Evolutionary conservation across 2,797 vertebrate species (phyloP).

Genomic region (Propithecus deckenii): DNA sequence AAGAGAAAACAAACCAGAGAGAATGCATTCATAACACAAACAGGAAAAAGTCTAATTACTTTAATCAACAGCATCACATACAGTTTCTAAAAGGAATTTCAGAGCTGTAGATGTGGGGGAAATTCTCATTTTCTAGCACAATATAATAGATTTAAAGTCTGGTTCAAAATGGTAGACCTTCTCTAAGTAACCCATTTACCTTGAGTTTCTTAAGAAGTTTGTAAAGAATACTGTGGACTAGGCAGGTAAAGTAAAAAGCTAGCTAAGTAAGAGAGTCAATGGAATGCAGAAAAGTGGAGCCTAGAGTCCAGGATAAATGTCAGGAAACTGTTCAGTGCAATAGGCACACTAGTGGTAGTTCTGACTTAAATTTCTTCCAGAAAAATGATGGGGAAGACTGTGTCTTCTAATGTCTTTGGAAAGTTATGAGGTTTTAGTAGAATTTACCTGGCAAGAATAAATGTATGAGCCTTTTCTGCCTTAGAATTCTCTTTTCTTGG

Average conservation of each 20-base stretch:
- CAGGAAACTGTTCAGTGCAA: neutral
- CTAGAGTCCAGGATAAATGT: neutral
- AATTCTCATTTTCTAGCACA: neutral
- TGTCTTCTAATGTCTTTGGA: neutral
- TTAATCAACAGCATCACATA: neutral
- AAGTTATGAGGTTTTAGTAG: neutral
- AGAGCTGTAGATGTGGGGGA: neutral
- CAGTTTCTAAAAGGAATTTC: slow-evolving; percentile 39
- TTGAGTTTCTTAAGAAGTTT: neutral
- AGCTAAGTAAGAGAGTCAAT: neutral
- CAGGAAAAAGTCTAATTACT: neutral
- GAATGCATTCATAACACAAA: neutral
- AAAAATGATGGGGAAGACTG: neutral
- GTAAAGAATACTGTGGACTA: neutral
- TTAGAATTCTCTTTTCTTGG: neutral
- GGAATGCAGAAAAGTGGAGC: neutral
- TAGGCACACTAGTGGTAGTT: neutral
- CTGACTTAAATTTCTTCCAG: neutral
- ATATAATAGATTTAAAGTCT: neutral
- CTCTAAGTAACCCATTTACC: neutral
- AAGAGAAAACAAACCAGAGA: slow-evolving; percentile 19
- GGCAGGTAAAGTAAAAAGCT: neutral
- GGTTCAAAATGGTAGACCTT: neutral
- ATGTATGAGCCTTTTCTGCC: neutral
- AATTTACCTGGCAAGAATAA: neutral